phyloP scores from a whole-genome alignment of 2,113 vertebrate genomes.

The Otolemur garnettii region DNA sequence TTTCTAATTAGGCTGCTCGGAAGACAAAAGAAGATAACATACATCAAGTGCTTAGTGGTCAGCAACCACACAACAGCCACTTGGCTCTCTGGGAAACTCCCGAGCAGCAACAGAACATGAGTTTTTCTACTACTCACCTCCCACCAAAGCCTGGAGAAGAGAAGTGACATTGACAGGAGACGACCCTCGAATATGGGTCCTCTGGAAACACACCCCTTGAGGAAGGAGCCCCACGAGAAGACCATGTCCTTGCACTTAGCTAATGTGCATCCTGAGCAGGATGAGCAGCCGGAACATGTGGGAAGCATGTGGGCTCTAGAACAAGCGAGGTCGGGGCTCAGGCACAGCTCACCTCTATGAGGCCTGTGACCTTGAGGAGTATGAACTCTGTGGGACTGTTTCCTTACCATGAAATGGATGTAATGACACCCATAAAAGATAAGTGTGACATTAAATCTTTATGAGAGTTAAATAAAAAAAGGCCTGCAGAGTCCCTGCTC shows the following conservation, averaged over 20 bases:
- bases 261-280: background rate
- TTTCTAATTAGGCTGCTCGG: background rate
- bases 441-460: slow-evolving; percentile 41
- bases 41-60: background rate
- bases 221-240: background rate
- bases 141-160: background rate
- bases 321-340: background rate
- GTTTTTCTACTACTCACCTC: background rate
- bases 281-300: background rate
- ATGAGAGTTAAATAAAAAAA: slow-evolving; percentile 63
- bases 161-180: background rate
- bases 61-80: background rate
- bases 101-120: background rate
- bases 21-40: background rate
- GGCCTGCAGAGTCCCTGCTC: background rate
- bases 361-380: background rate
- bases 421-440: slow-evolving; percentile 3
- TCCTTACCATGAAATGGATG: slow-evolving; percentile 40
- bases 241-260: background rate
- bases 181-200: background rate
- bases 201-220: background rate
- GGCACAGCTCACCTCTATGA: background rate
- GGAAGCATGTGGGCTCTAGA: background rate
- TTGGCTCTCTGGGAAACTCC: background rate
- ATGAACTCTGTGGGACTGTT: background rate